Conservation (phyloP, 2,113 vertebrate species). For the Dasyprocta punctata region DNA sequence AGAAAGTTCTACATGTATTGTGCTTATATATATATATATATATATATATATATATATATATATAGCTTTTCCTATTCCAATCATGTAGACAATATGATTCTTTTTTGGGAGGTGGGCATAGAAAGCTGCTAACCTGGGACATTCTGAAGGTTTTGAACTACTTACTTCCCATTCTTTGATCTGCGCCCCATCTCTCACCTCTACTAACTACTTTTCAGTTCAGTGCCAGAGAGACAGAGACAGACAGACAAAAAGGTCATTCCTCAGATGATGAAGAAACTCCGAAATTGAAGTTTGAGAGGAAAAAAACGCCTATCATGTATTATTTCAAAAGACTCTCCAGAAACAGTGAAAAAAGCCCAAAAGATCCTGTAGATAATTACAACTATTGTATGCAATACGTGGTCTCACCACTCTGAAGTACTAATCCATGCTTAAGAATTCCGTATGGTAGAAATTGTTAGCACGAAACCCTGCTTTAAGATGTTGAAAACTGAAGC, state of each 20-base stretch:
- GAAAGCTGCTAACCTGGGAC: background rate
- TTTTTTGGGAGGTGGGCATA: background rate
- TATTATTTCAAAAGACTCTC: background rate
- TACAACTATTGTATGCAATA: background rate
- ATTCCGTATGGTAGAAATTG: background rate
- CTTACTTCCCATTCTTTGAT: background rate
- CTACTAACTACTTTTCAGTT: background rate
- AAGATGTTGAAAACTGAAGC: background rate
- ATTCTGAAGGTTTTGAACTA: background rate
- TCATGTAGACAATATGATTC: background rate
- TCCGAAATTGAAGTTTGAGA: background rate
- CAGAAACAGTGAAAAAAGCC: background rate
- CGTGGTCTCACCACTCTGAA: background rate
- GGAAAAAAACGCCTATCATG: background rate
- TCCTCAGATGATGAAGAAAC: background rate
- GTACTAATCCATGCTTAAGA: background rate
- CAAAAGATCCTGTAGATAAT: background rate
- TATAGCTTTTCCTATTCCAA: background rate
- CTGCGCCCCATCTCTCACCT: background rate
- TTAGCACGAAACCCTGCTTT: background rate
- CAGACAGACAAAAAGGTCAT: background rate
- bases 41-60: no score
- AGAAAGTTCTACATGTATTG: background rate
- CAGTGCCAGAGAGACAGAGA: background rate
- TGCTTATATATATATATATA: conserved; percentile 4